Evolutionary conservation across 2,888 invertebrate genomes (phyloP).

Genomic region (Lamellibrachia columna): DNA sequence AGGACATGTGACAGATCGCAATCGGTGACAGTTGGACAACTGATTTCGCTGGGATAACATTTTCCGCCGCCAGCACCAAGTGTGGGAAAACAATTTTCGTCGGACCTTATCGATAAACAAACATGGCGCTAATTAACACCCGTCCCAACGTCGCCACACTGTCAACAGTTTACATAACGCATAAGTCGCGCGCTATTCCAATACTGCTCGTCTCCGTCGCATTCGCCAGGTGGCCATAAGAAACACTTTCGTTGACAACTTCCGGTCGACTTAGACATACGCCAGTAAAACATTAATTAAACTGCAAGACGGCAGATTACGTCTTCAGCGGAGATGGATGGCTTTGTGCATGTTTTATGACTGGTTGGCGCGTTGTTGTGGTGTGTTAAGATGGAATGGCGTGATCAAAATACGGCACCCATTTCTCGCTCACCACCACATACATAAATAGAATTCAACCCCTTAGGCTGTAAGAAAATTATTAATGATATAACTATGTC

Average conservation of each 20-base stretch:
- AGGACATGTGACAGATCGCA: neutral
- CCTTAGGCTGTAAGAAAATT: too few relatives aligned
- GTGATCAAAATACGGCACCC: neutral
- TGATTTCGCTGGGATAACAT: neutral
- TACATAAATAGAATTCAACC: too few relatives aligned
- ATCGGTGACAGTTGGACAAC: neutral
- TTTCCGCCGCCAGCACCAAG: neutral
- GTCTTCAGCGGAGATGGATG: neutral
- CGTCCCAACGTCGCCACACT: neutral
- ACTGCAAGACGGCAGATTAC: neutral
- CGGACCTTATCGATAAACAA: neutral
- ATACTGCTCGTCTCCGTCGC: neutral
- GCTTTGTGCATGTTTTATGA: neutral
- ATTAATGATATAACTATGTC: too few relatives aligned
- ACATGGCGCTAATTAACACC: neutral
- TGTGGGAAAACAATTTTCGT: neutral
- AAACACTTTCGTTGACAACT: slow-evolving; percentile 5
- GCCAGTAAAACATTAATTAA: slow-evolving; percentile 8
- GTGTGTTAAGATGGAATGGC: neutral
- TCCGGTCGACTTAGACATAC: neutral
- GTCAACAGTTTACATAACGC: slow-evolving; percentile 1
- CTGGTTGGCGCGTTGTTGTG: neutral
- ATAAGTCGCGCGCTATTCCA: slow-evolving; percentile 6
- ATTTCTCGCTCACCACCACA: neutral
- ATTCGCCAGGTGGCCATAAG: neutral